phyloP scores from a whole-genome alignment of 2,113 vertebrate species.

The Paramisgurnus dabryanus region DNA sequence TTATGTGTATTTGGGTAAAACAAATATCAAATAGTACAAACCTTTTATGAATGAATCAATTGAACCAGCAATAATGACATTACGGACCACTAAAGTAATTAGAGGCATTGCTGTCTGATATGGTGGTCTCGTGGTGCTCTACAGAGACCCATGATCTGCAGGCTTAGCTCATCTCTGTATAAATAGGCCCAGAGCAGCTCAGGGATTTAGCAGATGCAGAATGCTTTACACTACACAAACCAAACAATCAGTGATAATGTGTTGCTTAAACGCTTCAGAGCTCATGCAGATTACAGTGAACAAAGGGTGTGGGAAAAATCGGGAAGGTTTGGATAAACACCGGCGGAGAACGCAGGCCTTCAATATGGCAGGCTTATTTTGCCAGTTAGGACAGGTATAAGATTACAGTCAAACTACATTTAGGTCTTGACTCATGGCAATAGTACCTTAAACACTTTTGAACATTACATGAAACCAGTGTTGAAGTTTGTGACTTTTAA shows the following conservation, averaged over 20 bases:
- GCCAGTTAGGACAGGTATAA: conserved; percentile 30
- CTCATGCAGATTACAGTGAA: conserved; percentile 30
- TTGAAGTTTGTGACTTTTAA: too few relatives aligned
- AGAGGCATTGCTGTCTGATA: not conserved
- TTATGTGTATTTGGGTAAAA: conserved; percentile 10
- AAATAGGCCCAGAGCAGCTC: conserved; percentile 58
- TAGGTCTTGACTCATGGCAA: conserved; percentile 43
- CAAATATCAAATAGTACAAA: conserved; percentile 25
- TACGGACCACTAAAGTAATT: not conserved
- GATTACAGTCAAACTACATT: conserved; percentile 52
- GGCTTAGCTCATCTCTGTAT: conserved; percentile 66
- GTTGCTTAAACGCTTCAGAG: conserved; percentile 53
- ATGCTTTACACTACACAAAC: conserved; percentile 32
- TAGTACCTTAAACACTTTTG: not conserved
- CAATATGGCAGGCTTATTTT: conserved; percentile 18
- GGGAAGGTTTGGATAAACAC: not conserved
- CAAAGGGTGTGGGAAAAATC: not conserved
- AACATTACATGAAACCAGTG: not conserved
- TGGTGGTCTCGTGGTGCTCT: conserved; percentile 59
- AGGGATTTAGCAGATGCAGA: conserved; percentile 49
- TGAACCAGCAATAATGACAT: not conserved
- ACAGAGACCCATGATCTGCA: conserved; percentile 46
- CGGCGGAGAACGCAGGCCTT: not conserved
- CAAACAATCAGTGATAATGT: conserved; percentile 55
- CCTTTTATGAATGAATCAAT: conserved; percentile 20